Base-by-base conservation (phyloP, 2,113 vertebrate species). In the Turdus rufiventris region DNA sequence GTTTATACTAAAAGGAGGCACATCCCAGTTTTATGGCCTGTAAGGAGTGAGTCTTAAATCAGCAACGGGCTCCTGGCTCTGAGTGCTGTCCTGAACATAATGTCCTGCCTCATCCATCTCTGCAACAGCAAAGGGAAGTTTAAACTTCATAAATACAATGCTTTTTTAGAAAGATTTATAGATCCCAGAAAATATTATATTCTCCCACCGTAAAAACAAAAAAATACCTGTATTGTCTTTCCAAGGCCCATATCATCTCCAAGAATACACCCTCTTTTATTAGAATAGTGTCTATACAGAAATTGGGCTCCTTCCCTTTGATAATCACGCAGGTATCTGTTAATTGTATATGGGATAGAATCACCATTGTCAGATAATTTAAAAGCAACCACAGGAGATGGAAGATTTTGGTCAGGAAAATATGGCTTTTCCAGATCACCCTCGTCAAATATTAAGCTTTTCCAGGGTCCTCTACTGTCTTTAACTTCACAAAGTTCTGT, bases 201-300 rank as follows among this genome's bases (percentile, higher is more conserved):
- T 71, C 4, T 58, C 15, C 42, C 33, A 73, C 4, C 6, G 2
- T 56, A 77, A 53, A 86, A 68, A 26, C 12, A 51, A 51, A 61
- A 38, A 14, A 95, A 86, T 98, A 99, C 99, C 99, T 99, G 99
- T 84, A 99, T 96, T 76, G 99, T 99, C 97, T 99, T 99, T 89
- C 99, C 99, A 79, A 99, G 98, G 57, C 99, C 99, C 99, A 99
- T 99, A 91, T 99, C 99, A 91, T 99, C 99, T 63, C 99, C 99
- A 88, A 99, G 98, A 96, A 99, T 98, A 95, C 99, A 99, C 0
- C 99, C 99, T 78, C 94, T 98, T 91, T 98, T 98, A 54, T 72
- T 88, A 76, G 95, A 73, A 72, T 98, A 99, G 82, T 98, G 99
- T 72, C 88, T 94, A 93, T 99, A 98, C 36, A 99, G 98, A 95